Conservation (phyloP, 2,888 invertebrate genomes). For the Callinectes sapidus region DNA sequence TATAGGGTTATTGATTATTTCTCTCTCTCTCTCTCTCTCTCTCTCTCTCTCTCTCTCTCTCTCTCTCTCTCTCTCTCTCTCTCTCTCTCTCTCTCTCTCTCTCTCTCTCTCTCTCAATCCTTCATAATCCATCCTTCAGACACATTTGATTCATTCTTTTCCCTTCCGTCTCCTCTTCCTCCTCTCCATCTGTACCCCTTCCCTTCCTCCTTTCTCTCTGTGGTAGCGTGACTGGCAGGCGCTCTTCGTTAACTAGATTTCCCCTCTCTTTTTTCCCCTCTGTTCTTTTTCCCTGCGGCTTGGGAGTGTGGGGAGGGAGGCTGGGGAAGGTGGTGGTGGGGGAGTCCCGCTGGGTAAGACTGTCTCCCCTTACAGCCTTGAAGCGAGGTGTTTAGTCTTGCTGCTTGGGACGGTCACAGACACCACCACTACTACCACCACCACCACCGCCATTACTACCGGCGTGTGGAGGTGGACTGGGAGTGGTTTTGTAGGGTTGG, state of each 20-base stretch:
- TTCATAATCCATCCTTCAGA: too few relatives aligned
- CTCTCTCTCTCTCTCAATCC: not conserved
- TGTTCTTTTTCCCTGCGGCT: not conserved
- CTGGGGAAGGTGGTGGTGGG: not conserved
- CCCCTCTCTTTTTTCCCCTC: not conserved
- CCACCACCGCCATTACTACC: too few relatives aligned
- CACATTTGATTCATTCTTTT: not conserved
- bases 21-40: not conserved
- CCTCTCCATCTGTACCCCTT: not conserved
- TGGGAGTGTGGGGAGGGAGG: not conserved
- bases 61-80: not conserved
- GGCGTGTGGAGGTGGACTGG: too few relatives aligned
- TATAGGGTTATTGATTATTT: not conserved
- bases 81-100: conserved; percentile 9
- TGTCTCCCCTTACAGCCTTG: not conserved
- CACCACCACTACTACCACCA: not conserved
- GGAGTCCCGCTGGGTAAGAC: not conserved
- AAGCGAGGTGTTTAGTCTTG: not conserved
- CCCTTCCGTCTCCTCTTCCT: not conserved
- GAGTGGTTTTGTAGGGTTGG: too few relatives aligned
- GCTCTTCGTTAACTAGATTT: conserved; percentile 9
- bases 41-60: not conserved
- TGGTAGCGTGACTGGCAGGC: not conserved
- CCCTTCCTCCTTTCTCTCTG: not conserved
- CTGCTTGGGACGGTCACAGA: not conserved